Conservation (phyloP, 2,888 invertebrate genomes). For the Athripsodes cinereus region DNA sequence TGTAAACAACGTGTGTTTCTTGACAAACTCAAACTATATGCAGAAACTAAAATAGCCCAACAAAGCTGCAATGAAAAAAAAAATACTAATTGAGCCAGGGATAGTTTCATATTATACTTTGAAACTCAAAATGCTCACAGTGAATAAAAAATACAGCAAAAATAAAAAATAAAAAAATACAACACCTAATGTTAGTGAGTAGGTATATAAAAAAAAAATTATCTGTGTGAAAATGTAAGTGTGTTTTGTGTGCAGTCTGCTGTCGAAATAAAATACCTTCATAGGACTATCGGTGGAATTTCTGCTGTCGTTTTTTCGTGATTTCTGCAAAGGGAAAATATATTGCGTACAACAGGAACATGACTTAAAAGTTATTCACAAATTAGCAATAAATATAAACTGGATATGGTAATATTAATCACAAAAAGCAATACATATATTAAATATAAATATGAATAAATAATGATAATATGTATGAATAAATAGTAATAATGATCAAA, state of each 20-base stretch:
- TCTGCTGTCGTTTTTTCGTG: slow-evolving; percentile 70
- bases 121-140: no score
- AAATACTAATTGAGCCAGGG: no score
- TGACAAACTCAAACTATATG: no score
- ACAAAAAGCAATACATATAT: not conserved
- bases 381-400: not conserved
- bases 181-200: not conserved
- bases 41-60: no score
- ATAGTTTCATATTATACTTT: no score
- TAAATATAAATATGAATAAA: not conserved
- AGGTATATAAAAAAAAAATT: not conserved
- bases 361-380: no score
- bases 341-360: slow-evolving; percentile 14
- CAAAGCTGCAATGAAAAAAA: no score
- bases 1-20: no score
- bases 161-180: not conserved
- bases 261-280: slow-evolving; percentile 59
- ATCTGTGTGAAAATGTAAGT: not conserved
- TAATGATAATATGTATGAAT: not conserved
- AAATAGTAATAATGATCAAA: no score
- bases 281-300: slow-evolving; percentile 56
- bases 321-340: slow-evolving; percentile 58
- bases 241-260: not conserved
- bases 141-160: not conserved
- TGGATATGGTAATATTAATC: not conserved